phyloP scores from a whole-genome alignment of 1,140 invertebrate species.

The Steinernema feltiae region DNA sequence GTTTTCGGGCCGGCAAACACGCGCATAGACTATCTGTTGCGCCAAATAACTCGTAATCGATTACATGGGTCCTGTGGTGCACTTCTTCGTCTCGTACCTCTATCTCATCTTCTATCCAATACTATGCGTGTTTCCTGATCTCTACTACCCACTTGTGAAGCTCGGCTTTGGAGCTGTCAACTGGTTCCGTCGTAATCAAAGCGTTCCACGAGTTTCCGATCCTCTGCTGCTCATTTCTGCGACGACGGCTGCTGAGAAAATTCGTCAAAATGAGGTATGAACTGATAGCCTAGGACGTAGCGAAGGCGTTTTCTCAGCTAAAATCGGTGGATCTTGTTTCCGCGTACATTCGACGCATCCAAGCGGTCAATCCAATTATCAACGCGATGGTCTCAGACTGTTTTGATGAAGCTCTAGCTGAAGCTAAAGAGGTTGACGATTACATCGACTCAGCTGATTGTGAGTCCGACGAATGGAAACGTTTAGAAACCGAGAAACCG shows the following conservation, averaged over 20 bases:
- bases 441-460: background rate
- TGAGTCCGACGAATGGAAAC: slow-evolving; percentile 19
- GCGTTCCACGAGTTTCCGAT: background rate
- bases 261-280: slow-evolving; percentile 23
- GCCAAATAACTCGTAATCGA: background rate
- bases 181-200: background rate
- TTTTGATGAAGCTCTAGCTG: slow-evolving; percentile 26
- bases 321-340: slow-evolving; percentile 23
- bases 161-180: slow-evolving; percentile 13
- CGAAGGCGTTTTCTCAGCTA: slow-evolving; percentile 12
- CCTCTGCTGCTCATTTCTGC: slow-evolving; percentile 23
- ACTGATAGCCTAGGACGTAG: background rate
- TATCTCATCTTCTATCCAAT: background rate
- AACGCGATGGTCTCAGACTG: slow-evolving; percentile 30
- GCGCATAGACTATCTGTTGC: no score
- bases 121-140: background rate
- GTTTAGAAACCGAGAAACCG: slow-evolving; percentile 16
- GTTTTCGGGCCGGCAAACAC: no score
- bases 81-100: background rate
- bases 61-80: background rate
- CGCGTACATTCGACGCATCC: slow-evolving; percentile 25
- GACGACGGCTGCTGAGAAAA: slow-evolving; percentile 2
- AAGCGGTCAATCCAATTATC: slow-evolving; percentile 34
- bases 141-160: slow-evolving; percentile 3
- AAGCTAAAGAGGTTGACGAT: slow-evolving; percentile 25